A percentile compares a stretch with the other conserved stretches of the same genome.
phyloP scores from a whole-genome alignment of 2,113 vertebrate genomes.

The Melanotaenia duboulayi region DNA sequence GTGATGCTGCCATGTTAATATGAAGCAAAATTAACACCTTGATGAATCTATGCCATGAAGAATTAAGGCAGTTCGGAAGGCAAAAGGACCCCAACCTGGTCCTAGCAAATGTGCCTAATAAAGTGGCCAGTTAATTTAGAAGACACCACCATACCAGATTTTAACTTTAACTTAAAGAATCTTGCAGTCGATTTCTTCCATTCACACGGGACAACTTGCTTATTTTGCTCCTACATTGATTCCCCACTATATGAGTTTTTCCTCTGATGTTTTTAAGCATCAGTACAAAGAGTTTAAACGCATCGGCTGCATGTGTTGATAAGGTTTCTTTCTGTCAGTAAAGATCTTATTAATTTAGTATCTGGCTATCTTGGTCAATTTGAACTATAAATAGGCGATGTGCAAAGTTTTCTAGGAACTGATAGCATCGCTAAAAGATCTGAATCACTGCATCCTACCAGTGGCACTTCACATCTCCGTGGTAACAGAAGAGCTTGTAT shows the following conservation, averaged over 20 bases:
- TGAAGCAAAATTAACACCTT: no score
- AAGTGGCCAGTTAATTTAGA: no score
- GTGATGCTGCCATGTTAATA: no score
- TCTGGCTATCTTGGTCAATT: constrained; percentile 22
- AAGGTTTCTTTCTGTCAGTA: background rate
- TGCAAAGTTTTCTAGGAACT: constrained; percentile 46
- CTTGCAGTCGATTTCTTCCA: background rate
- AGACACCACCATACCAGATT: background rate
- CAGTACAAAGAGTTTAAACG: background rate
- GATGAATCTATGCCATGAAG: no score
- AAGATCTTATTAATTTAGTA: constrained; percentile 22
- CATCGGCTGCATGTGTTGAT: constrained; percentile 21
- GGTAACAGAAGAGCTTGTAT: constrained; percentile 54
- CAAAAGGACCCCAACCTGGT: no score
- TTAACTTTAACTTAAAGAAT: background rate
- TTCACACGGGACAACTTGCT: background rate
- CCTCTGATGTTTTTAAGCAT: background rate
- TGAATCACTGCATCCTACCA: constrained; percentile 28
- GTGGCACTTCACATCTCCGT: constrained; percentile 41
- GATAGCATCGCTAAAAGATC: constrained; percentile 41
- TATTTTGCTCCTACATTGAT: constrained; percentile 1
- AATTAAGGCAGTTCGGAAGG: no score
- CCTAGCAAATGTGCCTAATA: no score
- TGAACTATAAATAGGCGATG: background rate
- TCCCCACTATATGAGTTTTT: background rate